phyloP scores from a whole-genome alignment of 2,797 vertebrate species.

The Percopsis omiscomaycus region DNA sequence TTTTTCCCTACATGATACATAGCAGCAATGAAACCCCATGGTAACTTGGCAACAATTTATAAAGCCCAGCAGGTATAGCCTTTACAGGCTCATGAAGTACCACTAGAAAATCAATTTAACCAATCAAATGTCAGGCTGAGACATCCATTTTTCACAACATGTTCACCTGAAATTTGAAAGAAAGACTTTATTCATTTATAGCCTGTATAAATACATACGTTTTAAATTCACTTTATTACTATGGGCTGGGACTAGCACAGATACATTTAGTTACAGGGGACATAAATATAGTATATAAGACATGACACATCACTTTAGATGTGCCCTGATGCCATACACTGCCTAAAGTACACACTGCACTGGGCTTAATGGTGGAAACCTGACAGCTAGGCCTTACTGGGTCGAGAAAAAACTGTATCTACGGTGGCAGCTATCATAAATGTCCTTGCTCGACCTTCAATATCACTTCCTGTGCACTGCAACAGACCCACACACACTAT shows the following conservation, averaged over 20 bases:
- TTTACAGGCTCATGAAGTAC: neutral
- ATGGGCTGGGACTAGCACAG: neutral
- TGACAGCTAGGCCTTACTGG: neutral
- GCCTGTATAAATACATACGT: too few species aligned
- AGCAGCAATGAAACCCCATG: constrained; percentile 21
- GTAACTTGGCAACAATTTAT: constrained; percentile 60
- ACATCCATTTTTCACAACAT: constrained; percentile 28
- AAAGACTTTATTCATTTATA: too few species aligned
- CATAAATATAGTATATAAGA: neutral
- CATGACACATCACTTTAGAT: neutral
- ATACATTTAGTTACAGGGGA: neutral
- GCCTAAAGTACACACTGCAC: constrained; percentile 5
- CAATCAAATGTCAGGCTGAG: constrained; percentile 52
- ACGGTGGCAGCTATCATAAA: neutral
- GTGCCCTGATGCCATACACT: constrained; percentile 8
- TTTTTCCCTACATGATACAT: constrained; percentile 11
- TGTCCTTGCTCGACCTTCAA: neutral
- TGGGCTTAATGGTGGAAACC: neutral
- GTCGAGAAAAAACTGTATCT: neutral
- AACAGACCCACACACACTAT: neutral
- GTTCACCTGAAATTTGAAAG: neutral
- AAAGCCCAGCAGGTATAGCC: constrained; percentile 26
- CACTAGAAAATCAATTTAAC: constrained; percentile 26
- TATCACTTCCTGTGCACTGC: neutral
- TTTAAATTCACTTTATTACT: neutral